A percentile compares a stretch with the other conserved stretches of the same genome.
Evolutionary conservation across 2,888 invertebrate genomes (phyloP).

Genomic region (Cybosia mesomella): DNA sequence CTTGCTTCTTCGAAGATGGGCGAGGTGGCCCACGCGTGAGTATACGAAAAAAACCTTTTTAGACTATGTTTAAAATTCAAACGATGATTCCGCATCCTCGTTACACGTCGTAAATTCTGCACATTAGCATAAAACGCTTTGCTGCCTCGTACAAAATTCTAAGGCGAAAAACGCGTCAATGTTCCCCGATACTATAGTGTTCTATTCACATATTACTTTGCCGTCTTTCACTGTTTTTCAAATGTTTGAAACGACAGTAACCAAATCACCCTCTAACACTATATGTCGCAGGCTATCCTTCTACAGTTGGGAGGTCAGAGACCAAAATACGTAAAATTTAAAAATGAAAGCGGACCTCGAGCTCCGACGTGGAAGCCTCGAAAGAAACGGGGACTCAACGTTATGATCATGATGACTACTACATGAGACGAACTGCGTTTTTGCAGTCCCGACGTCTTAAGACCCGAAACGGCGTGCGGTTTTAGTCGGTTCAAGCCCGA

Average conservation of each 20-base stretch:
- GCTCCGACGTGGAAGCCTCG: too few relatives aligned
- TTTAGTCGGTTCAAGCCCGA: too few relatives aligned
- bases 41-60: background rate
- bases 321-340: too few relatives aligned
- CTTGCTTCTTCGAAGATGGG: background rate
- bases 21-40: background rate
- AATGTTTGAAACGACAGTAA: background rate
- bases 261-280: background rate
- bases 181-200: background rate
- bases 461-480: too few relatives aligned
- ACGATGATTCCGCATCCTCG: constrained; percentile 1
- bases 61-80: background rate
- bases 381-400: background rate
- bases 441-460: too few relatives aligned
- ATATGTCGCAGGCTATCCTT: background rate
- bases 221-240: background rate
- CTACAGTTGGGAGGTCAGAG: background rate
- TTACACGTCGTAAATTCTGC: background rate
- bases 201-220: too few relatives aligned
- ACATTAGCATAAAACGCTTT: constrained; percentile 1
- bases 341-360: too few relatives aligned
- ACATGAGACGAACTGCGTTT: background rate
- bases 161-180: background rate
- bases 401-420: background rate
- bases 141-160: background rate